Conservation (phyloP, 2,888 invertebrate species). For the Suillia variegata region DNA sequence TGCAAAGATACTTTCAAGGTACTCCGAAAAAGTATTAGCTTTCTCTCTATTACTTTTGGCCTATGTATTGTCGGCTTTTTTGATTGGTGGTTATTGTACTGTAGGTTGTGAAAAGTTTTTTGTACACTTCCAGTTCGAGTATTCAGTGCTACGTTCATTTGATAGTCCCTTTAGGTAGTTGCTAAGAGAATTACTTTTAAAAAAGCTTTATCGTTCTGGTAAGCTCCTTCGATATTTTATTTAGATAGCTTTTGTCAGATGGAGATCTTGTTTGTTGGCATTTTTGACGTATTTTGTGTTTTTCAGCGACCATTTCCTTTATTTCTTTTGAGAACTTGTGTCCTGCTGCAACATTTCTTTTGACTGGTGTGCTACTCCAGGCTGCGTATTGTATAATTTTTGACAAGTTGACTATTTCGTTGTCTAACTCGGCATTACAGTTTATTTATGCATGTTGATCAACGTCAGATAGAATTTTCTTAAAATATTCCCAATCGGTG, state of each 20-base stretch:
- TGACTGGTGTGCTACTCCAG: no score
- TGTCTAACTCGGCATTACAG: no score
- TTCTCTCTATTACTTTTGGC: conserved; percentile 6
- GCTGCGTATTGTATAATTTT: no score
- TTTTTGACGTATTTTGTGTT: no score
- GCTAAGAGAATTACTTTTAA: neutral
- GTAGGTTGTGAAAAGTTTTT: neutral
- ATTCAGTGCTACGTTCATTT: neutral
- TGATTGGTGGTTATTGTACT: neutral
- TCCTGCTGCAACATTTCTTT: no score
- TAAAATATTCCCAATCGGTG: no score
- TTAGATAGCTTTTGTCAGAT: neutral
- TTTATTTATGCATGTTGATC: no score
- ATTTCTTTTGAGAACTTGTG: no score
- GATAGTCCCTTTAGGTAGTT: neutral
- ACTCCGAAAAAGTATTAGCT: neutral
- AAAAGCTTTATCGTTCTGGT: neutral
- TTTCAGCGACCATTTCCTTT: no score
- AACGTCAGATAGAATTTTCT: no score
- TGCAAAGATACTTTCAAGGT: neutral
- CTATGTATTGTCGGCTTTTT: neutral
- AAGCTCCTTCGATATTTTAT: neutral
- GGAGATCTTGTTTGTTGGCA: neutral
- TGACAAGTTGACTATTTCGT: no score
- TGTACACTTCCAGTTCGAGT: conserved; percentile 9